Evolutionary conservation across 2,888 invertebrate genomes (phyloP).

Genomic region (Pseudococcus jackbeardsleyi): DNA sequence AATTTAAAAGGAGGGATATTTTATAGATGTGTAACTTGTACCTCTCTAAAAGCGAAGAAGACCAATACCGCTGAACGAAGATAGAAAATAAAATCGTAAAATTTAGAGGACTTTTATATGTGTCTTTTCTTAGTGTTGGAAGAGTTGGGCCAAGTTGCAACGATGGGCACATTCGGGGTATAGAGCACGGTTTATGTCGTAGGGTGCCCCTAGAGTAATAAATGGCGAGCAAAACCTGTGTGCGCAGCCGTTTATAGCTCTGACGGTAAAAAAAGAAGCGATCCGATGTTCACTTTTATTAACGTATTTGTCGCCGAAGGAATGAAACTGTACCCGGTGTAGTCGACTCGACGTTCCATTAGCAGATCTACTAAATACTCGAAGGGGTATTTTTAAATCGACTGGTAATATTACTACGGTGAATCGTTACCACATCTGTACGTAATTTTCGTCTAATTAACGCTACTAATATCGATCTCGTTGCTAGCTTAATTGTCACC

Average conservation of each 20-base stretch:
- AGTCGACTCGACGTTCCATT: neutral
- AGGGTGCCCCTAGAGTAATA: conserved; percentile 65
- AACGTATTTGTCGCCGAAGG: conserved; percentile 32
- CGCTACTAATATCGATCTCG: neutral
- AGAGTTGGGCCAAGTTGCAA: conserved; percentile 63
- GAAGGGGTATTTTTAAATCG: neutral
- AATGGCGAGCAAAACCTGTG: conserved; percentile 65
- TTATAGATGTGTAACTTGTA: conserved; percentile 65
- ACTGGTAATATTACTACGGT: neutral
- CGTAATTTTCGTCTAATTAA: conserved; percentile 16
- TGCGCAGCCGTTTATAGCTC: conserved; percentile 63
- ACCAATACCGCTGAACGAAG: conserved; percentile 64
- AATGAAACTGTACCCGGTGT: conserved; percentile 17
- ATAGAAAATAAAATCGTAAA: conserved; percentile 65
- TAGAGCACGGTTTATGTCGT: conserved; percentile 61
- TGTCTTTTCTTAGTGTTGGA: conserved; percentile 62
- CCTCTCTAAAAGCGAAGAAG: conserved; percentile 61
- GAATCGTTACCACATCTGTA: neutral
- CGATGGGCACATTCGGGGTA: conserved; percentile 65
- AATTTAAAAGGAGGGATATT: conserved; percentile 65
- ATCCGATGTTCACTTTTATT: conserved; percentile 56
- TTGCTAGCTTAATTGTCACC: neutral
- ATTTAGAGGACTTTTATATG: conserved; percentile 65
- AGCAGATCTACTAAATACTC: neutral
- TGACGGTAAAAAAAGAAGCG: conserved; percentile 58